Evolutionary conservation across 2,113 vertebrate species (phyloP).

Genomic region (Neolamprologus brichardi): DNA sequence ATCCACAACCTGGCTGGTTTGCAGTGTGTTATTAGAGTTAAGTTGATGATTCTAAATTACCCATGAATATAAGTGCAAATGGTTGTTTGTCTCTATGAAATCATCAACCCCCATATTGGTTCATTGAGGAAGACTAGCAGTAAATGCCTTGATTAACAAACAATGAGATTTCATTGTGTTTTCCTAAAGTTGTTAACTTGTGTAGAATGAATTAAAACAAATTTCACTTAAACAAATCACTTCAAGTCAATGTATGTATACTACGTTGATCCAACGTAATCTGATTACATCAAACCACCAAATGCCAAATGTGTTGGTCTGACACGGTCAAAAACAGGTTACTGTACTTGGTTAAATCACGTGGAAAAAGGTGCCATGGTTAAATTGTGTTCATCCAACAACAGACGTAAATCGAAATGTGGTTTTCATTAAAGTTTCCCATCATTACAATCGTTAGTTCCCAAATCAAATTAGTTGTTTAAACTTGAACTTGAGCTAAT

Average conservation of each 20-base stretch:
- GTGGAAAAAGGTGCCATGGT: fast-evolving
- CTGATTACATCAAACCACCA: background rate
- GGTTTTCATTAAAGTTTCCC: background rate
- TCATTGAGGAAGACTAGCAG: fast-evolving
- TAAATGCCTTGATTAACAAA: background rate
- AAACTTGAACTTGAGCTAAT: background rate
- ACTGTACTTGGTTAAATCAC: background rate
- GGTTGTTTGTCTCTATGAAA: background rate
- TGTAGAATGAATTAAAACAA: background rate
- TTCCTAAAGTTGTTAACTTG: background rate
- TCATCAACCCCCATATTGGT: fast-evolving
- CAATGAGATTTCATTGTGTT: background rate
- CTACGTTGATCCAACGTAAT: background rate
- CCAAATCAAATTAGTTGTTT: background rate
- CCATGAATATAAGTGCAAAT: fast-evolving
- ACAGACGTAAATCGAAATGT: background rate
- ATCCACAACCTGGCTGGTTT: background rate
- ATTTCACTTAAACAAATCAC: background rate
- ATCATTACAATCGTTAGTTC: background rate
- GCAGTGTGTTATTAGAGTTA: background rate
- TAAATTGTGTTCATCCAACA: background rate
- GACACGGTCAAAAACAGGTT: fast-evolving
- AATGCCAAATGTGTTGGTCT: background rate
- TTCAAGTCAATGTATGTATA: background rate
- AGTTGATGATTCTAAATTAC: background rate